A percentile compares a stretch with the other conserved stretches of the same genome.
phyloP scores from a whole-genome alignment of 2,888 invertebrate species.

The Eupithecia centaureata region DNA sequence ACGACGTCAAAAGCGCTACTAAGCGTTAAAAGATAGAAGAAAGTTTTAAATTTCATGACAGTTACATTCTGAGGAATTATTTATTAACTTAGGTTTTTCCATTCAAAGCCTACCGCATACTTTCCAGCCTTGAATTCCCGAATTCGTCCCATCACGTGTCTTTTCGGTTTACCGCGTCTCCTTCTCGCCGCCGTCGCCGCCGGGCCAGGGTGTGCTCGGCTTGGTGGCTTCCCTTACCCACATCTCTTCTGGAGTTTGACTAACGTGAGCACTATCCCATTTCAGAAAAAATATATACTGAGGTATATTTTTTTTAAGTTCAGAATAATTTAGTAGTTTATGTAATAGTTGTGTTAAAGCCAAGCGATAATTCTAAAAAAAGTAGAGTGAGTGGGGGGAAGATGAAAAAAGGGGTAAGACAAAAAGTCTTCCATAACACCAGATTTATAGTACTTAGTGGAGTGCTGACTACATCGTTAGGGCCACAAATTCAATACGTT shows the following conservation, averaged over 20 bases:
- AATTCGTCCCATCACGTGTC: not conserved
- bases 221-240: not conserved
- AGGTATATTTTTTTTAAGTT: not conserved
- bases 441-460: too few relatives aligned
- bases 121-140: not conserved
- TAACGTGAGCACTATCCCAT: too few relatives aligned
- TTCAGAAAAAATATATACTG: not conserved
- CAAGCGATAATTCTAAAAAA: not conserved
- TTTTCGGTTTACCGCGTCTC: not conserved
- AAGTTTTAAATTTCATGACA: not conserved
- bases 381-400: not conserved
- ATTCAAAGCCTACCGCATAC: not conserved
- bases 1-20: not conserved
- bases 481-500: too few relatives aligned
- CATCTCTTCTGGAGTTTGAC: not conserved
- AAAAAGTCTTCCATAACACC: too few relatives aligned
- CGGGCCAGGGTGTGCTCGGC: not conserved
- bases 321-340: too few relatives aligned
- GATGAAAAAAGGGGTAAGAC: too few relatives aligned
- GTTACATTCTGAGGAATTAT: not conserved
- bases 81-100: not conserved
- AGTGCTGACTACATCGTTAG: too few relatives aligned
- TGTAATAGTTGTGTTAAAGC: too few relatives aligned
- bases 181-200: not conserved
- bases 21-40: not conserved